Conservation (phyloP, 2,113 vertebrate species). For the Tragulus kanchil region DNA sequence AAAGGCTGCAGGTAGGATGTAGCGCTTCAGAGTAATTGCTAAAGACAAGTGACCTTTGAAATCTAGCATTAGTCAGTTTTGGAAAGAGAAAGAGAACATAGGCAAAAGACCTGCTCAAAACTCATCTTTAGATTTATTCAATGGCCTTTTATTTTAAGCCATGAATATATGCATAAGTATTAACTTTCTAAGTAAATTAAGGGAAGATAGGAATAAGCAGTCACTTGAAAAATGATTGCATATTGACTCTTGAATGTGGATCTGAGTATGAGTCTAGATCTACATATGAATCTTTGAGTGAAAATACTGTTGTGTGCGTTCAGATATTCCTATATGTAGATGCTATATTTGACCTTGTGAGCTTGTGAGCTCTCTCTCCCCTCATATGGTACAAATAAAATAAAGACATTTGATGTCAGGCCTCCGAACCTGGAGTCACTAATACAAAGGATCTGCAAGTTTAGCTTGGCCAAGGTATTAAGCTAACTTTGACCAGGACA, state of each 20-base stretch:
- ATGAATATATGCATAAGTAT: constrained; percentile 49
- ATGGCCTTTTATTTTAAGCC: constrained; percentile 62
- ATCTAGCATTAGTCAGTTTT: constrained; percentile 74
- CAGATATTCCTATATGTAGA: background rate
- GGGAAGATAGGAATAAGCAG: constrained; percentile 26
- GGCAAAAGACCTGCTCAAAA: constrained; percentile 66
- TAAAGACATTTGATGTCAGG: background rate
- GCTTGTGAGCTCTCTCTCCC: background rate
- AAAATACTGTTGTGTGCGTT: background rate
- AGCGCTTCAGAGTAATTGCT: constrained; percentile 72
- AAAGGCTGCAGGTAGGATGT: constrained; percentile 75
- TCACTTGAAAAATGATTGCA: constrained; percentile 57
- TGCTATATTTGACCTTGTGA: constrained; percentile 21
- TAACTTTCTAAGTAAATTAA: constrained; percentile 64
- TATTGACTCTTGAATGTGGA: constrained; percentile 32
- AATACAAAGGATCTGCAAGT: background rate
- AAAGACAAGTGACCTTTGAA: constrained; percentile 80
- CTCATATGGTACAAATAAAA: constrained; percentile 24
- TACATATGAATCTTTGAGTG: constrained; percentile 25
- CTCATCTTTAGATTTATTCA: constrained; percentile 66
- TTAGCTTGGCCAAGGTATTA: constrained; percentile 25
- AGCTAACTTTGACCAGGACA: background rate
- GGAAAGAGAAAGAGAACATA: constrained; percentile 61
- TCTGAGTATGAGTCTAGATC: constrained; percentile 30
- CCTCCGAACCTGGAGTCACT: background rate